Conservation (phyloP, 2,888 invertebrate genomes). For the Ischnura elegans region DNA sequence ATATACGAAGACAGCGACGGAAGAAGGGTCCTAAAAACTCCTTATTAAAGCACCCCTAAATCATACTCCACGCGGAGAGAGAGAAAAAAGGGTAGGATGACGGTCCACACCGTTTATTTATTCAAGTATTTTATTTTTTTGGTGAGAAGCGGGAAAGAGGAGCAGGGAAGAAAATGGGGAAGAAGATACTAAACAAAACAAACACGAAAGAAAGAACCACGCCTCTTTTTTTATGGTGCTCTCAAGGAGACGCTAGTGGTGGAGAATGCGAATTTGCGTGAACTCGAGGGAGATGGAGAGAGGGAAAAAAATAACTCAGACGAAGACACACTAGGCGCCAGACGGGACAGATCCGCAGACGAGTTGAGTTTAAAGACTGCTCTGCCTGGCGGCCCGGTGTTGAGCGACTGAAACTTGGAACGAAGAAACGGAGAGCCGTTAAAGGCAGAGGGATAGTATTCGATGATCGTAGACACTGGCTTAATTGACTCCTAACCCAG, state of each 20-base stretch:
- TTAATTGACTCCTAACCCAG: too few species aligned
- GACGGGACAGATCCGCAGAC: background rate
- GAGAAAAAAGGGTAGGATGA: background rate
- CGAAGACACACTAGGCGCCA: background rate
- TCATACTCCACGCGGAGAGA: background rate
- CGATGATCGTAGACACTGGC: too few species aligned
- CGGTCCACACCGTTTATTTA: background rate
- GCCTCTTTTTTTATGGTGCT: background rate
- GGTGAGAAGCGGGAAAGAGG: background rate
- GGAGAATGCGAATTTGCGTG: background rate
- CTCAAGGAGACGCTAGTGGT: background rate
- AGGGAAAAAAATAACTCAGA: background rate
- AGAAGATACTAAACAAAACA: background rate
- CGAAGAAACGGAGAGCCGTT: background rate
- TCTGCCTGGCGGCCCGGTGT: background rate
- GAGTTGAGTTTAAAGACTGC: background rate
- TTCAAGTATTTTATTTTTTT: background rate
- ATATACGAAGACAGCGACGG: background rate
- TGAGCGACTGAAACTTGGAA: background rate
- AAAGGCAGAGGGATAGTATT: too few species aligned
- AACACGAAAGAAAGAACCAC: background rate
- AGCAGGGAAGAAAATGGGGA: background rate
- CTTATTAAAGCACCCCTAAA: slow-evolving; percentile 10
- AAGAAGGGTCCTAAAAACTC: background rate
- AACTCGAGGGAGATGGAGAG: too few species aligned